Percentiles rank a stretch among this genome's conserved stretches.
Conservation (phyloP, 2,888 invertebrate genomes). For the Leucophora obtusa region DNA sequence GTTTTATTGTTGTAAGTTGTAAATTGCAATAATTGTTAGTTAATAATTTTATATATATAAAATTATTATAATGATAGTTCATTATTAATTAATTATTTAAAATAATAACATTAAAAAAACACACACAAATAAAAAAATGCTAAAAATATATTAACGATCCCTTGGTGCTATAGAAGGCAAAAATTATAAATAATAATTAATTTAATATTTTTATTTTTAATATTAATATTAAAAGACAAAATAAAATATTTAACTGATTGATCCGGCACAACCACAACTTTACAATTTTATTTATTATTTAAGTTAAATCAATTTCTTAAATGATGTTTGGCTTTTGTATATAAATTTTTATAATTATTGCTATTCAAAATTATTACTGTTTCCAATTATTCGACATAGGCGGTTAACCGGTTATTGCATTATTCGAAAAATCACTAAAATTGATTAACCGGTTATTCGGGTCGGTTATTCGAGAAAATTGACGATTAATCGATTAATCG, state of each 20-base stretch:
- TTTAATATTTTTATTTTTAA: slow-evolving; percentile 1
- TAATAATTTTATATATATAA: slow-evolving; percentile 18
- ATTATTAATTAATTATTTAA: slow-evolving; percentile 42
- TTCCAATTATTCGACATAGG: too few relatives aligned
- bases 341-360: background rate
- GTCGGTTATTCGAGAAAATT: too few relatives aligned
- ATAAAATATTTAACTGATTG: background rate
- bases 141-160: slow-evolving; percentile 36
- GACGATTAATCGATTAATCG: too few relatives aligned
- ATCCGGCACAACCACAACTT: background rate
- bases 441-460: too few relatives aligned
- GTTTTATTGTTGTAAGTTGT: slow-evolving; percentile 39
- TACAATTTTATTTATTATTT: background rate
- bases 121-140: background rate
- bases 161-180: slow-evolving; percentile 57
- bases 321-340: background rate
- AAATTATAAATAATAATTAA: slow-evolving; percentile 13
- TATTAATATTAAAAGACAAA: too few relatives aligned
- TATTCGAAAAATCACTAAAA: too few relatives aligned
- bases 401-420: too few relatives aligned
- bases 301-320: background rate
- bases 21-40: slow-evolving; percentile 30
- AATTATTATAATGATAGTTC: slow-evolving; percentile 19
- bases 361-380: background rate
- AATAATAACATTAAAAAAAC: slow-evolving; percentile 6